Percentiles rank a stretch among this genome's conserved stretches.
Evolutionary conservation across 2,113 vertebrate genomes (phyloP).

Genomic region (Cyanoliseus patagonus): DNA sequence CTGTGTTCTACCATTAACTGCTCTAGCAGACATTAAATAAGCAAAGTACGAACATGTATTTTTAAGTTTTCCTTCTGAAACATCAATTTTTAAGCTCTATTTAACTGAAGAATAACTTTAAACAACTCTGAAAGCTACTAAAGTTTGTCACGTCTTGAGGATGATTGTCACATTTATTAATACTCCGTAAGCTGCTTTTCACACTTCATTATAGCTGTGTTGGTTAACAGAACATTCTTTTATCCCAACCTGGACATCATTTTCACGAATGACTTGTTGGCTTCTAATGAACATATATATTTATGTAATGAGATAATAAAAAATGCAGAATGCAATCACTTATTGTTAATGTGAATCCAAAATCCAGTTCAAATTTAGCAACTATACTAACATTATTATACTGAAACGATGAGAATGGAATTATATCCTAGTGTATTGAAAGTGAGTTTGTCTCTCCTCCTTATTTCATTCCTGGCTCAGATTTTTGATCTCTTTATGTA

Average conservation of each 20-base stretch:
- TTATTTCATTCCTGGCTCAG: neutral
- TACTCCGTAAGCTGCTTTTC: conserved; percentile 29
- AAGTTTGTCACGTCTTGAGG: neutral
- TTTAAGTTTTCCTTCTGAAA: neutral
- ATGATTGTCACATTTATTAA: neutral
- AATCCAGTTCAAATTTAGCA: neutral
- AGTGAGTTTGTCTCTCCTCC: neutral
- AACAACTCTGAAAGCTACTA: conserved; percentile 24
- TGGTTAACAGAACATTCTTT: neutral
- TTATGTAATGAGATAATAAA: neutral
- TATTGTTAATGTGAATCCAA: neutral
- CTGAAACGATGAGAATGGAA: neutral
- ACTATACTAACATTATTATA: neutral
- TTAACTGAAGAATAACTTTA: conserved; percentile 19
- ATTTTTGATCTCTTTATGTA: neutral
- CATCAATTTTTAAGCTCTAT: neutral
- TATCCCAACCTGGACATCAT: neutral
- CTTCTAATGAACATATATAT: neutral
- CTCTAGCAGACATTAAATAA: neutral
- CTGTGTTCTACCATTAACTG: no score
- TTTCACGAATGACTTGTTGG: neutral
- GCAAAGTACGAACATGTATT: neutral
- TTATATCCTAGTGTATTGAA: neutral
- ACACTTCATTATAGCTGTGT: neutral
- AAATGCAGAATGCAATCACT: neutral